Conservation (phyloP, 2,113 vertebrate species). For the Hippoglossus stenolepis region DNA sequence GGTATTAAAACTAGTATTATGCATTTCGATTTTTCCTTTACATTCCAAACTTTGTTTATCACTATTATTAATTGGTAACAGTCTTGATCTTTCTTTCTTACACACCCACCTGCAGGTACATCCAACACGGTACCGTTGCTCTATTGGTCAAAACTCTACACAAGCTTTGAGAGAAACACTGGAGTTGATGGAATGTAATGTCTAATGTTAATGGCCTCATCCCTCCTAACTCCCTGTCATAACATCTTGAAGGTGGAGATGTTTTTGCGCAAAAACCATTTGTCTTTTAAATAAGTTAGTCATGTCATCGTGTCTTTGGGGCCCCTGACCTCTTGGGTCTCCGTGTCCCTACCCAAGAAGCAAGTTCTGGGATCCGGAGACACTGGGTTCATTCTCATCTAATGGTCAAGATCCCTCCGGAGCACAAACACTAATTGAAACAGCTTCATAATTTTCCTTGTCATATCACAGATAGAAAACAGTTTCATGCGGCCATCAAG, state of each 20-base stretch:
- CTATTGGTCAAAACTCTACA: too few species aligned
- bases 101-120: too few species aligned
- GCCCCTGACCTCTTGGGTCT: too few species aligned
- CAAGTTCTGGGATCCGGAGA: not conserved
- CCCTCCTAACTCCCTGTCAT: not conserved
- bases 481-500: slow-evolving; percentile 5
- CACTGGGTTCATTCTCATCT: slow-evolving; percentile 18
- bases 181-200: not conserved
- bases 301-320: not conserved
- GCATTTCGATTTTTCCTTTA: too few species aligned
- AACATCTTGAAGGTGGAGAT: slow-evolving; percentile 17
- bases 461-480: slow-evolving; percentile 30
- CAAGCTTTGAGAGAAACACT: not conserved
- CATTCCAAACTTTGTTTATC: too few species aligned
- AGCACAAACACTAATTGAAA: not conserved
- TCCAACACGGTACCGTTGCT: too few species aligned
- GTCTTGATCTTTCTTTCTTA: too few species aligned
- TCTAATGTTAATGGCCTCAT: not conserved
- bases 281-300: not conserved
- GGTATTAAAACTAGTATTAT: too few species aligned
- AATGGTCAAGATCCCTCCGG: not conserved
- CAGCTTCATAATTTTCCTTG: slow-evolving; percentile 8
- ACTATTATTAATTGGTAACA: too few species aligned
- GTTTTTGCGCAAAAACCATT: not conserved
- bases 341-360: too few species aligned